A percentile compares a stretch with the other conserved stretches of the same genome.
Conservation (phyloP, 2,888 invertebrate genomes). For the Drosophila subquinaria region DNA sequence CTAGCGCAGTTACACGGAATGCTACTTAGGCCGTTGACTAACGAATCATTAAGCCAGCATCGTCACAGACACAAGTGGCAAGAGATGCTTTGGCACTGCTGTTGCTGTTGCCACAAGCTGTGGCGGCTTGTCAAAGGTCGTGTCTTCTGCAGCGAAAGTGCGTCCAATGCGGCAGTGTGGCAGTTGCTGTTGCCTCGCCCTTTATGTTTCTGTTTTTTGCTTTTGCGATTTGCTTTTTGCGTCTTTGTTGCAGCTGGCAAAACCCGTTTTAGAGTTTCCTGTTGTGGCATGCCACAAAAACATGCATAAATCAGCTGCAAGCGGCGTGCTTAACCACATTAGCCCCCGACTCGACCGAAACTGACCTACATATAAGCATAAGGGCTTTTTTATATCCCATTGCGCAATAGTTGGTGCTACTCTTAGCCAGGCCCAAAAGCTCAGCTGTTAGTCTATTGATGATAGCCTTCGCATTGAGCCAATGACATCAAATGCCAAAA, state of each 20-base stretch:
- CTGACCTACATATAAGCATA: slow-evolving; percentile 64
- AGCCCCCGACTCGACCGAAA: slow-evolving; percentile 39
- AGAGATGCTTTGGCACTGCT: slow-evolving; percentile 10
- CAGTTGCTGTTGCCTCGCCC: slow-evolving; percentile 24
- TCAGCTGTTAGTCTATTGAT: slow-evolving; percentile 12
- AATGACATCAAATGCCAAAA: slow-evolving; percentile 75
- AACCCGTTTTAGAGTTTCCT: slow-evolving; percentile 69
- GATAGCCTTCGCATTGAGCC: slow-evolving; percentile 75
- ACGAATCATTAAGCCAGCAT: slow-evolving; percentile 13
- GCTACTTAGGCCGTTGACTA: slow-evolving; percentile 25
- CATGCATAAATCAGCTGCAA: slow-evolving; percentile 57
- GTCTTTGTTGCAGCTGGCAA: slow-evolving; percentile 47
- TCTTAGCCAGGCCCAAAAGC: slow-evolving; percentile 18
- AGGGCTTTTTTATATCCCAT: slow-evolving; percentile 38
- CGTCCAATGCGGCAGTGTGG: slow-evolving; percentile 38
- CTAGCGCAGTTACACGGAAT: slow-evolving; percentile 36
- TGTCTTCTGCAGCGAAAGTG: slow-evolving; percentile 67
- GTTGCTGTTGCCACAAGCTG: slow-evolving; percentile 48
- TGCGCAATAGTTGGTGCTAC: slow-evolving; percentile 48
- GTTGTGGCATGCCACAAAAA: slow-evolving; percentile 71
- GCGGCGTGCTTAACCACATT: slow-evolving; percentile 59
- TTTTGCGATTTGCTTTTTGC: neutral
- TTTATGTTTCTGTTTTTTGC: slow-evolving; percentile 22
- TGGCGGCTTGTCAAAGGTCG: slow-evolving; percentile 74
- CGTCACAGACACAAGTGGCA: neutral